phyloP scores from a whole-genome alignment of 2,113 vertebrate species.

The Ameiurus melas region DNA sequence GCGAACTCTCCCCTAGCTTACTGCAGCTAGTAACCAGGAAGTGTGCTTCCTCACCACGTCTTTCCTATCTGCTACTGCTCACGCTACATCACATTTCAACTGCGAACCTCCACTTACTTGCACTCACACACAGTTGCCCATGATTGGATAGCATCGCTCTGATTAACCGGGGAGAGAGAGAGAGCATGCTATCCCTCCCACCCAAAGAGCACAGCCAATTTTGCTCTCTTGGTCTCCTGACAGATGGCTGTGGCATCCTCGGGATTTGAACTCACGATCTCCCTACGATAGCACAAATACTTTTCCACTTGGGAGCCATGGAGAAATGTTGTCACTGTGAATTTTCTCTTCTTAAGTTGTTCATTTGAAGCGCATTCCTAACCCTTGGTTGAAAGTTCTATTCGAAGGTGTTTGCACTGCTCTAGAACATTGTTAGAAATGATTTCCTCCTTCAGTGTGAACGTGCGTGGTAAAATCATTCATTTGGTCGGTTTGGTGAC shows the following conservation, averaged over 20 bases:
- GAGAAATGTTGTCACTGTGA: not conserved
- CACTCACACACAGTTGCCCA: not conserved
- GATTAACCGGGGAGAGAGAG: not conserved
- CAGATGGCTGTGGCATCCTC: not conserved
- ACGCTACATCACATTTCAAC: not conserved
- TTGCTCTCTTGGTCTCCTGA: conserved; percentile 11
- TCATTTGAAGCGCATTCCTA: not conserved
- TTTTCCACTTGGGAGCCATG: not conserved
- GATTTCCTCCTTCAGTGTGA: not conserved
- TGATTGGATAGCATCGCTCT: not conserved
- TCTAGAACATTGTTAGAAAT: not conserved
- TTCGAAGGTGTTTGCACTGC: no score
- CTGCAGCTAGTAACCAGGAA: not conserved
- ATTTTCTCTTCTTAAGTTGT: not conserved
- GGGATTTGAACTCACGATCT: not conserved
- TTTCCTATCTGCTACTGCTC: not conserved
- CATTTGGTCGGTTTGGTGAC: not conserved
- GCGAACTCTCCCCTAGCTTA: not conserved
- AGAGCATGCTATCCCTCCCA: not conserved
- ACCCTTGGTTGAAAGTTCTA: not conserved
- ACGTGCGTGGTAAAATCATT: not conserved
- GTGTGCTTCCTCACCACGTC: not conserved
- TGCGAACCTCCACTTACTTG: not conserved
- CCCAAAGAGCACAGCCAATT: not conserved
- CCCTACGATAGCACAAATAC: not conserved